Evolutionary conservation across 2,113 vertebrate species (phyloP).

Genomic region (Trichechus manatus): DNA sequence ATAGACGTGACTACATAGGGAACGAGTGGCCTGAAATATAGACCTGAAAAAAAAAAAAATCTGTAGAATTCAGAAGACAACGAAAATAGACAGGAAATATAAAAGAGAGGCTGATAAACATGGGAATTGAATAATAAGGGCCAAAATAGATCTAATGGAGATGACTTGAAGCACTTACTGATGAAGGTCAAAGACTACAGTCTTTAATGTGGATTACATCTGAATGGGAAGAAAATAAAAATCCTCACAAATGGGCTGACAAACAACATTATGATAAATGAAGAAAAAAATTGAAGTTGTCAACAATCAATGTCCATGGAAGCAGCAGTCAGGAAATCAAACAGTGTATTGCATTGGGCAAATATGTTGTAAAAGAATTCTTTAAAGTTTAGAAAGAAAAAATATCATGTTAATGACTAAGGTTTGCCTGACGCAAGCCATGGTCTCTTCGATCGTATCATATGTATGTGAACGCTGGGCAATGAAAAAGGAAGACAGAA

Average conservation of each 20-base stretch:
- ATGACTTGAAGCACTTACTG: background rate
- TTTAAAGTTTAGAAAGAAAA: background rate
- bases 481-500: background rate
- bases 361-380: background rate
- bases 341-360: background rate
- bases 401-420: background rate
- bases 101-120: background rate
- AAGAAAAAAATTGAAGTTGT: background rate
- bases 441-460: background rate
- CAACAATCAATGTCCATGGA: background rate
- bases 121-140: background rate
- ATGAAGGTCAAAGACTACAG: background rate
- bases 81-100: background rate
- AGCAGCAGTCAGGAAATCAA: background rate
- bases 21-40: background rate
- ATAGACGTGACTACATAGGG: background rate
- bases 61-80: background rate
- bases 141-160: background rate
- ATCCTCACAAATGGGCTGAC: background rate
- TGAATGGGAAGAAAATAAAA: background rate
- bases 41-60: background rate
- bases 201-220: background rate
- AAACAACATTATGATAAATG: background rate
- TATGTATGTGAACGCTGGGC: background rate
- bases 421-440: background rate